These are phyloP conservation scores for Lophura nycthemera DNA, from an alignment of 2,113 vertebrate species.

Conservation along the genomic window DNA sequence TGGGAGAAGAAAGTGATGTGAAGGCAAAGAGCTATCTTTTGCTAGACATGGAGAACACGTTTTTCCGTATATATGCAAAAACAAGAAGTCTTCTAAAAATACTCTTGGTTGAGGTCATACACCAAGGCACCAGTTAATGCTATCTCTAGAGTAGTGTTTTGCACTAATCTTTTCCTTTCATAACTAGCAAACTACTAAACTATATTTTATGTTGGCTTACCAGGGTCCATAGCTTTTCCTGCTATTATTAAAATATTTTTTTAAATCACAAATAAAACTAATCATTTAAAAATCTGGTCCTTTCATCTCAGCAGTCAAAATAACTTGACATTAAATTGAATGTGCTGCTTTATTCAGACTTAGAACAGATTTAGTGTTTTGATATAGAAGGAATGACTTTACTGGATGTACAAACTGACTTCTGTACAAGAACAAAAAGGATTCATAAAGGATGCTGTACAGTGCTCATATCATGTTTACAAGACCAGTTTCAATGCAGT, in stretches of 20 bases:
- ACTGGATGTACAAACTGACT: background rate
- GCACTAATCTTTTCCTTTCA: background rate
- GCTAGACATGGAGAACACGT: background rate
- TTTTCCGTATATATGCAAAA: background rate
- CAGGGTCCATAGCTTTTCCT: background rate
- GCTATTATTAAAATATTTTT: background rate
- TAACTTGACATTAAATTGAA: background rate
- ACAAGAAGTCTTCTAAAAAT: background rate
- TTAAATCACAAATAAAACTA: background rate
- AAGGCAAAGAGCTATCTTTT: background rate
- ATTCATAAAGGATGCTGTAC: background rate
- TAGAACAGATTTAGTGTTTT: background rate
- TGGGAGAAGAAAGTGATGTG: background rate
- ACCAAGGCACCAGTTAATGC: background rate
- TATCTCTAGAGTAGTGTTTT: background rate
- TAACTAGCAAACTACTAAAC: background rate
- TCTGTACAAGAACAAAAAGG: background rate
- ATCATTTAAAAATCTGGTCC: background rate
- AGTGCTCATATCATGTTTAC: background rate
- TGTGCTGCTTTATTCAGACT: background rate
- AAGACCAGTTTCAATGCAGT: background rate
- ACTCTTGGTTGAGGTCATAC: background rate
- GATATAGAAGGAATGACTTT: background rate
- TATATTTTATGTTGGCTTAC: background rate
- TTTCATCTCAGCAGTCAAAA: background rate